Evolutionary conservation across 2,797 vertebrate genomes (phyloP), one percentile per base, ranked within the genome.

Genomic region (Melanotaenia parkinsoni): DNA sequence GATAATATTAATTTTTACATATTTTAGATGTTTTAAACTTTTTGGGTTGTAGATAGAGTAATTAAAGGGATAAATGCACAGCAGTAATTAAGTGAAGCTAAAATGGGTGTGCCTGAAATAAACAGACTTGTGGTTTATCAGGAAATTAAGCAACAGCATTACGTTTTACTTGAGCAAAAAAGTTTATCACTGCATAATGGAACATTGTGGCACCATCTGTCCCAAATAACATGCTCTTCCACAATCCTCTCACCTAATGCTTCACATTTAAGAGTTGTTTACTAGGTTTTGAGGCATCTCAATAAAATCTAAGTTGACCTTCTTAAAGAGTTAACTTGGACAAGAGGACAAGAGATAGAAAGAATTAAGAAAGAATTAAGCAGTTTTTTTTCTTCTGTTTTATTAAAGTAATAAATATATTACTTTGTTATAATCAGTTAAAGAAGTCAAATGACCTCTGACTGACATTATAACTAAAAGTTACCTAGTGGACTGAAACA

Each of bases 401-500:
- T 16, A 5, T 40, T 37, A 35, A 11, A 26, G 18, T 63, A 70
- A 77, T 22, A 5, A 61, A 40, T 1, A 53, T n/a, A 28, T 35
- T 51, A 30, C 26, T 76, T 26, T 24, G 28, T 59, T 62, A 61
- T 58, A 77, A 79, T 64, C 51, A 66, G 47, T 76, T 33, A 20
- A 67, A 65, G 71, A 71, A 76, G 64, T 70, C 32, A 43, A 10
- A 58, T 33, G 72, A 67, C 47, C 37, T 67, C 61, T 79, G 45
- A 79, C 65, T 82, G 74, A 86, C 80, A 77, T 67, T 74, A 35
- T 22, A 81, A 43, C 80, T 77, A 88, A 60, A 80, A 88, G 79
- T 84, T 86, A 76, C 85, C 66, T 81, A 72, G 67, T 54, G 76
- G 72, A 84, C 68, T 83, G 70, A 86, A 81, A 79, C 63, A 80